Percentiles rank a stretch among this genome's conserved stretches.
Evolutionary conservation across 2,113 vertebrate genomes (phyloP).

Genomic region (Halichoeres trimaculatus): DNA sequence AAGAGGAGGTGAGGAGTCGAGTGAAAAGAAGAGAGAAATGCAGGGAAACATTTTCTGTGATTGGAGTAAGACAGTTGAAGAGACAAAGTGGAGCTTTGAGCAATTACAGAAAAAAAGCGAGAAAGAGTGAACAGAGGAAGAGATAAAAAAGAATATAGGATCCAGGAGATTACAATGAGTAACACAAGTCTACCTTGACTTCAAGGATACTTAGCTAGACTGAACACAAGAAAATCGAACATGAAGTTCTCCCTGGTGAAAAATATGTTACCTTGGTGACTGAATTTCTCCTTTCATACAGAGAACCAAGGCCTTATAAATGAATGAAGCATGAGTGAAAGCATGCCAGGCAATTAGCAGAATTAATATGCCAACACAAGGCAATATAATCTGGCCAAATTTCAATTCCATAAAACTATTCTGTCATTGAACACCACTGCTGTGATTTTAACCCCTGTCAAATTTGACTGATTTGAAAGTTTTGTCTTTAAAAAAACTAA

Average conservation of each 20-base stretch:
- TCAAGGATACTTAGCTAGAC: slow-evolving; percentile 31
- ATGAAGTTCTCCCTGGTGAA: slow-evolving; percentile 21
- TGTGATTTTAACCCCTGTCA: no score
- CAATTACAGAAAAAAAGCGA: slow-evolving; percentile 23
- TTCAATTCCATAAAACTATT: background rate
- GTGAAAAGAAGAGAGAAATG: background rate
- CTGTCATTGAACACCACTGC: background rate
- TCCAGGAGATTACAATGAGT: slow-evolving; percentile 8
- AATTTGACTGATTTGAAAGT: no score
- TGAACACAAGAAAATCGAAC: slow-evolving; percentile 8
- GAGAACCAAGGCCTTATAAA: slow-evolving; percentile 11
- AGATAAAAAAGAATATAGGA: slow-evolving; percentile 1
- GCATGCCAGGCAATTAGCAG: background rate
- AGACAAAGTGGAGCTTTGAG: slow-evolving; percentile 20
- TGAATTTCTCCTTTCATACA: slow-evolving; percentile 1
- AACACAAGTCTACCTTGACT: slow-evolving; percentile 23
- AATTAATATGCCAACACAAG: background rate
- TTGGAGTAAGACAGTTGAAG: slow-evolving; percentile 5
- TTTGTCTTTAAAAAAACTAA: no score
- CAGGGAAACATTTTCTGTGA: slow-evolving; percentile 2
- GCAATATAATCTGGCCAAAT: background rate
- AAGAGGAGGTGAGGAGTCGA: background rate
- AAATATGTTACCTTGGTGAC: slow-evolving; percentile 23
- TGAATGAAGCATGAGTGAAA: slow-evolving; percentile 2
- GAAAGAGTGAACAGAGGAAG: background rate